Evolutionary conservation across 2,113 vertebrate genomes (phyloP).

Genomic region (Marmota monax): DNA sequence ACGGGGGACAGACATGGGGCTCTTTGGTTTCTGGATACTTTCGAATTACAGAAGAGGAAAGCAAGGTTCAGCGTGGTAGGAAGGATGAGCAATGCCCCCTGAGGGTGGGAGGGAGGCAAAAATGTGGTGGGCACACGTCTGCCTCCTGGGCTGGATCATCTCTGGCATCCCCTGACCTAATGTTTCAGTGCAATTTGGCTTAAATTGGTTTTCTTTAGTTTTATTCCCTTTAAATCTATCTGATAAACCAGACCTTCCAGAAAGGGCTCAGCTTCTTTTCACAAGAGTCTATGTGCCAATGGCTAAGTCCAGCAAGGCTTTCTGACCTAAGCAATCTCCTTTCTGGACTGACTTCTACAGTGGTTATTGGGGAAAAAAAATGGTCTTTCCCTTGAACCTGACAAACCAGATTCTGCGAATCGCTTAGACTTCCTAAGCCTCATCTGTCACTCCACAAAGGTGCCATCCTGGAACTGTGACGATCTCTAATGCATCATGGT

Average conservation of each 20-base stretch:
- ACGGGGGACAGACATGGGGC: neutral
- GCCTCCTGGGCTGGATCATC: neutral
- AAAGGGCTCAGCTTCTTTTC: neutral
- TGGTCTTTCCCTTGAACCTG: slow-evolving; percentile 12
- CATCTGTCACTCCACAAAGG: slow-evolving; percentile 58
- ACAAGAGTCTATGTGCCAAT: neutral
- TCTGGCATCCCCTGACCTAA: neutral
- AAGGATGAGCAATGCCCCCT: neutral
- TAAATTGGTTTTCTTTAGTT: slow-evolving; percentile 1
- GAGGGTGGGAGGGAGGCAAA: neutral
- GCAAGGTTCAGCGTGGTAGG: neutral
- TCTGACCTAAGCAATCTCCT: slow-evolving; percentile 5
- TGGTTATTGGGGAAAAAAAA: neutral
- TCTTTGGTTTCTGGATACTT: neutral
- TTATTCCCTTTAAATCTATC: neutral
- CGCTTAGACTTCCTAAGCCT: slow-evolving; percentile 29
- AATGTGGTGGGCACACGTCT: accelerated
- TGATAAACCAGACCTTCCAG: neutral
- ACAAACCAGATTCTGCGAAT: slow-evolving; percentile 13
- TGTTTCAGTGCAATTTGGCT: neutral
- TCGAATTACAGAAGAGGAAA: neutral
- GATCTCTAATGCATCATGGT: slow-evolving; percentile 54
- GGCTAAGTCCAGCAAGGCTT: neutral
- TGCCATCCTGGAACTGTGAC: slow-evolving; percentile 47
- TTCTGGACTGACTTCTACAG: neutral